These are phyloP conservation scores for Xylocopa sonorina DNA, from an alignment of 1,140 invertebrate genomes.

Conservation along the genomic window DNA sequence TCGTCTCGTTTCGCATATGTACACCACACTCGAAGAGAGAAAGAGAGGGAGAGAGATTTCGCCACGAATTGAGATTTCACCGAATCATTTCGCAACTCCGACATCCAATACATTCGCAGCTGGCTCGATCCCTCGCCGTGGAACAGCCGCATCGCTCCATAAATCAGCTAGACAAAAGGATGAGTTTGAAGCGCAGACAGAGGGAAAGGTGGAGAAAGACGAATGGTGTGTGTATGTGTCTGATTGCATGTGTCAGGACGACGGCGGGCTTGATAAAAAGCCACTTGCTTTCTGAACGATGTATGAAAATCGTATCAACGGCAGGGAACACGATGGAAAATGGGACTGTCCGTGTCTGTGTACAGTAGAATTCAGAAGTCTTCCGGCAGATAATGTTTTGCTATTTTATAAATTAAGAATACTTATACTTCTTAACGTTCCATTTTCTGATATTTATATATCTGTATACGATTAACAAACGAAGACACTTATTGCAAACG, in stretches of 20 bases:
- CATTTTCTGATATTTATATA: no score
- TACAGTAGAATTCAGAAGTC: no score
- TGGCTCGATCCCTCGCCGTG: neutral
- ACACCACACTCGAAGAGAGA: neutral
- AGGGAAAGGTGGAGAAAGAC: neutral
- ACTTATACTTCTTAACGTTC: no score
- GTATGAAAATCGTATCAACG: conserved; percentile 28
- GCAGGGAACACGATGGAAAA: no score
- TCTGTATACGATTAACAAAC: no score
- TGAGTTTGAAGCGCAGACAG: conserved; percentile 5
- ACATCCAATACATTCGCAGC: conserved; percentile 19
- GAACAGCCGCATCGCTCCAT: conserved; percentile 14
- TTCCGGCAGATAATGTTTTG: no score
- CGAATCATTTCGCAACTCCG: conserved; percentile 4
- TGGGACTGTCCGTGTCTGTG: neutral
- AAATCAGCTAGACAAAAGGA: conserved; percentile 43
- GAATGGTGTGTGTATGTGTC: neutral
- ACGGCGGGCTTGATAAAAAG: conserved; percentile 19
- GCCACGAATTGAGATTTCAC: conserved; percentile 27
- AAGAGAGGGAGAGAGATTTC: neutral
- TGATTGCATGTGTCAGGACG: neutral
- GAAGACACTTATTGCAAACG: no score
- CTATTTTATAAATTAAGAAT: no score
- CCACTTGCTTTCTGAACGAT: conserved; percentile 15
- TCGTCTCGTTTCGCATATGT: neutral